These are phyloP conservation scores for Coregonus ussuriensis DNA, from an alignment of 2,797 vertebrate species.

Conservation along the genomic window DNA sequence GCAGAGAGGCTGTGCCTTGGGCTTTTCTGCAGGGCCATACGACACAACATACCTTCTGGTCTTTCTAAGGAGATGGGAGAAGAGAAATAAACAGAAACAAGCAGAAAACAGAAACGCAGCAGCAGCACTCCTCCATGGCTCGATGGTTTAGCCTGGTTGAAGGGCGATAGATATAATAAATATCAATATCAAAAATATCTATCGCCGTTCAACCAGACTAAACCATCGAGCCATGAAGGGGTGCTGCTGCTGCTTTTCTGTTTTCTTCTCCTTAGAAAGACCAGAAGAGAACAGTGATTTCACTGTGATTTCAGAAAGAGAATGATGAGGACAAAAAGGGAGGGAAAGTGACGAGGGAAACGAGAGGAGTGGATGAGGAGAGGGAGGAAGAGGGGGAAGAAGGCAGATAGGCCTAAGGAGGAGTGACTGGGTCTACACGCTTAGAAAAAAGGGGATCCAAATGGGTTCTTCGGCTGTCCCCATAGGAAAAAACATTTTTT, in stretches of 20 bases:
- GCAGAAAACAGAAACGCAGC: not conserved
- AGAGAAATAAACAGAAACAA: not conserved
- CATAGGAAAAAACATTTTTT: too few species aligned
- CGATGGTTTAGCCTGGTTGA: too few species aligned
- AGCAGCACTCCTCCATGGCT: too few species aligned
- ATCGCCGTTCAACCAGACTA: too few species aligned
- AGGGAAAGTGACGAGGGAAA: constrained; percentile 23
- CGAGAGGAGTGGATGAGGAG: constrained; percentile 19
- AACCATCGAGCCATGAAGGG: too few species aligned
- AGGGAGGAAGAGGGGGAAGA: constrained; percentile 20
- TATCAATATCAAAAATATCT: too few species aligned
- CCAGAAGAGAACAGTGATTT: not conserved
- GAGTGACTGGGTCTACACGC: constrained; percentile 25
- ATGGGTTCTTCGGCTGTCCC: too few species aligned
- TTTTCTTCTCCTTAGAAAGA: too few species aligned
- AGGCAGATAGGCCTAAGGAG: not conserved
- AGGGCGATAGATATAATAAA: too few species aligned
- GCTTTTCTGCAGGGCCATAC: constrained; percentile 52
- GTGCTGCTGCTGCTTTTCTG: too few species aligned
- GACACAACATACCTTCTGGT: constrained; percentile 18
- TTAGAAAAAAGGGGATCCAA: constrained; percentile 5
- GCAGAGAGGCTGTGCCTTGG: constrained; percentile 5
- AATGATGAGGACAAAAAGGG: not conserved
- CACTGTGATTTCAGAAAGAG: not conserved
- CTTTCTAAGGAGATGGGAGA: too few species aligned